These are phyloP conservation scores for Diadema setosum DNA, from an alignment of 35 echinoderm and acorn worm genomes.

Conservation along the genomic window DNA sequence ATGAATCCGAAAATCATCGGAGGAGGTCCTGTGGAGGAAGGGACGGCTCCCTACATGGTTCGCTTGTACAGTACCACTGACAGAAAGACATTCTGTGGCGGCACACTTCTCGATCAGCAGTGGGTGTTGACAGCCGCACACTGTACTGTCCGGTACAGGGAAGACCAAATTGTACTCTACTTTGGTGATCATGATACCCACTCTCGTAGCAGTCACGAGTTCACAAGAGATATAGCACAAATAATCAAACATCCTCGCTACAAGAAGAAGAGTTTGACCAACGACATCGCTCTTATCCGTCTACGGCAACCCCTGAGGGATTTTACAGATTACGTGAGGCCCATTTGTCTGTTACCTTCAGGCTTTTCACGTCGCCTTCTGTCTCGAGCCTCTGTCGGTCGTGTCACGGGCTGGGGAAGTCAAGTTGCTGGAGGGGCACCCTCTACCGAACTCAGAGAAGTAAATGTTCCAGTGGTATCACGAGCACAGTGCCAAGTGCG, in stretches of 20 bases:
- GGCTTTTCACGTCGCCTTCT: not conserved
- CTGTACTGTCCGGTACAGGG: not conserved
- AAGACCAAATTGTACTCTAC: constrained; percentile 1
- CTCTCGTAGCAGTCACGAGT: not conserved
- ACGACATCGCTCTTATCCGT: constrained; percentile 67
- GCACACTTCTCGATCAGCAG: constrained; percentile 43
- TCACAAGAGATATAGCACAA: too few relatives aligned
- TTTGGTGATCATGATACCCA: constrained; percentile 62
- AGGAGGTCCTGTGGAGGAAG: constrained; percentile 58
- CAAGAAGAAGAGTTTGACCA: constrained; percentile 9
- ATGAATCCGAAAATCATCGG: too few relatives aligned
- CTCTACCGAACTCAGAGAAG: constrained; percentile 69
- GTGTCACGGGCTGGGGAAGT: constrained; percentile 75
- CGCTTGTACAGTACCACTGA: not conserved
- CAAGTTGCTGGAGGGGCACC: constrained; percentile 8
- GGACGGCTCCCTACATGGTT: constrained; percentile 80
- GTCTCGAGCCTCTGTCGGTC: not conserved
- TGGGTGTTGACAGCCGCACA: constrained; percentile 85
- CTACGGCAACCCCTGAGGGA: constrained; percentile 29
- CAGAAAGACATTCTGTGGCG: constrained; percentile 57
- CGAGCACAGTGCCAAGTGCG: not conserved
- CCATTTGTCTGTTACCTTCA: constrained; percentile 65
- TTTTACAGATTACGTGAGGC: constrained; percentile 77
- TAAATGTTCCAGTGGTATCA: constrained; percentile 56
- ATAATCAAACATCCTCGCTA: constrained; percentile 44